Evolutionary conservation across 2,797 vertebrate species (phyloP).

Genomic region (Chloroceryle inda): DNA sequence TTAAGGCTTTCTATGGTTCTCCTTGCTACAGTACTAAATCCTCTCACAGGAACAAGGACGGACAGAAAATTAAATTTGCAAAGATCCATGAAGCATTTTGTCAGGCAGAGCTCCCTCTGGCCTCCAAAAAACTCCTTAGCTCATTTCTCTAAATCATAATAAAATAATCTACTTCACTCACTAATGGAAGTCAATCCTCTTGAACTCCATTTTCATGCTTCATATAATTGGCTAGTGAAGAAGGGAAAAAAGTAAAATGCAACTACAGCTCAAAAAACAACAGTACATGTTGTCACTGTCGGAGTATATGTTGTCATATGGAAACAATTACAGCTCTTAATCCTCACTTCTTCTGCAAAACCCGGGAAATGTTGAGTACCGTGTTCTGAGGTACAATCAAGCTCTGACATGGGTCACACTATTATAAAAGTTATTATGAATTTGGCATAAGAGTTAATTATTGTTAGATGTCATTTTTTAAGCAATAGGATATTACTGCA

Average conservation of each 20-base stretch:
- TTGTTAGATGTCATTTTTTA: background rate
- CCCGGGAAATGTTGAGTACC: background rate
- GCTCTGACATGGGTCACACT: background rate
- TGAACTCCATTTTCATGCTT: background rate
- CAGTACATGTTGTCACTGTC: background rate
- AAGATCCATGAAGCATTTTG: background rate
- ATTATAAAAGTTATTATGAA: background rate
- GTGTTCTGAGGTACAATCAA: background rate
- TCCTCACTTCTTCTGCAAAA: background rate
- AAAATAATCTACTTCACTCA: background rate
- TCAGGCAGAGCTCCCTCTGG: background rate
- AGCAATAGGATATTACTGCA: background rate
- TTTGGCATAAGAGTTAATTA: background rate
- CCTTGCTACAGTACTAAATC: background rate
- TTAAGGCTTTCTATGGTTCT: background rate
- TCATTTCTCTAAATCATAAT: background rate
- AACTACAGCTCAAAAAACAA: background rate
- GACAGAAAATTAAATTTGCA: background rate
- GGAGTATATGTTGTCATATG: background rate
- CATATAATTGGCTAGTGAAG: background rate
- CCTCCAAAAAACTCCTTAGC: background rate
- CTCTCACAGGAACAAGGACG: background rate
- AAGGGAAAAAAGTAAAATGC: background rate
- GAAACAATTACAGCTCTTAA: background rate
- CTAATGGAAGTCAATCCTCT: background rate